These are phyloP conservation scores for Lordiphosa mommai DNA, from an alignment of 1,140 invertebrate species.

Conservation along the genomic window DNA sequence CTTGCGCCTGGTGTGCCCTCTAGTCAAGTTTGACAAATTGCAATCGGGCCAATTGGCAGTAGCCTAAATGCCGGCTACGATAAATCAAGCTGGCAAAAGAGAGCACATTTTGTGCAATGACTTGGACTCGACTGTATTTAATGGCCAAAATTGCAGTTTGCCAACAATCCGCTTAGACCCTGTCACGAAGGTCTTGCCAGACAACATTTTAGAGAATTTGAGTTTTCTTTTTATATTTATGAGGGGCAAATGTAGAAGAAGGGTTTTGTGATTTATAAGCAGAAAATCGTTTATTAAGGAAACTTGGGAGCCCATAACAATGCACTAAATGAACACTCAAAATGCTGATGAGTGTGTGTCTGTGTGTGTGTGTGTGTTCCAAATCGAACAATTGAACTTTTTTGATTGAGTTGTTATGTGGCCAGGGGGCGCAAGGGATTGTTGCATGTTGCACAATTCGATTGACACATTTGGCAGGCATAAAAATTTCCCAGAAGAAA, in stretches of 20 bases:
- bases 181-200: slow-evolving; percentile 9
- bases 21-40: slow-evolving; percentile 34
- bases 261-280: slow-evolving; percentile 21
- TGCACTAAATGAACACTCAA: slow-evolving; percentile 17
- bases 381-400: slow-evolving; percentile 30
- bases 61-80: no score
- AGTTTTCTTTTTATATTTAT: slow-evolving; percentile 25
- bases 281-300: slow-evolving; percentile 26
- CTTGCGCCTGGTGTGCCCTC: background rate
- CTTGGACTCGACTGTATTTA: slow-evolving; percentile 31
- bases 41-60: slow-evolving; percentile 20
- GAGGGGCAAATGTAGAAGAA: background rate
- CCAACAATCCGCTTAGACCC: slow-evolving; percentile 13
- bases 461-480: slow-evolving; percentile 11
- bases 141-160: slow-evolving; percentile 39
- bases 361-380: no score
- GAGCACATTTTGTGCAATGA: slow-evolving; percentile 18
- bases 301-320: slow-evolving; percentile 8
- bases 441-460: slow-evolving; percentile 7
- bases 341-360: slow-evolving; percentile 27
- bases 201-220: slow-evolving; percentile 13
- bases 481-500: no score
- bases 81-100: slow-evolving; percentile 37
- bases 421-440: no score
- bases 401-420: slow-evolving; percentile 18